phyloP scores from a whole-genome alignment of 1,140 invertebrate genomes.

The Bathynomus jamesi region DNA sequence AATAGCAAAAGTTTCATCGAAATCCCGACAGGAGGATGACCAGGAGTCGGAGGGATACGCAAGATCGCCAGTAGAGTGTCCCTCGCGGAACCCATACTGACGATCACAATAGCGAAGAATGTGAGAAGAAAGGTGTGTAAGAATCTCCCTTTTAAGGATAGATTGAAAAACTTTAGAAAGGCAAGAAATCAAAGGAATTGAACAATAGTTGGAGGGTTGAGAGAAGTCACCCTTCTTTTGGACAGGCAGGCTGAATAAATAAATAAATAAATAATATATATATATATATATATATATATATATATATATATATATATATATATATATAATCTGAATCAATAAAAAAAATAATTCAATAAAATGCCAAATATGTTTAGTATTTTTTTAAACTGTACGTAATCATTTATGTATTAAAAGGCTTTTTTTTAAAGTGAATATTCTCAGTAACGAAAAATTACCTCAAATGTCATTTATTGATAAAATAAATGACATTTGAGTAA shows the following conservation, averaged over 20 bases:
- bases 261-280: background rate
- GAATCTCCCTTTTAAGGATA: background rate
- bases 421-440: background rate
- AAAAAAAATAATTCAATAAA: background rate
- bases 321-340: background rate
- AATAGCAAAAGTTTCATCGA: too few species aligned
- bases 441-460: background rate
- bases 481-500: background rate
- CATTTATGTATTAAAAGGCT: background rate
- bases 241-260: background rate
- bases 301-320: background rate
- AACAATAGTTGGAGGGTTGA: background rate
- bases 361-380: background rate
- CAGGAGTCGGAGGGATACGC: too few species aligned
- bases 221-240: too few species aligned
- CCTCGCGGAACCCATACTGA: too few species aligned
- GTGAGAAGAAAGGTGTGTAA: too few species aligned
- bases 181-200: background rate
- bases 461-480: background rate
- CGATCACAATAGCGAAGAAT: too few species aligned
- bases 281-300: background rate
- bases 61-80: too few species aligned
- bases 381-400: too few species aligned
- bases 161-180: background rate
- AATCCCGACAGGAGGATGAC: too few species aligned